phyloP scores from a whole-genome alignment of 2,113 vertebrate species.

The Phoenicopterus ruber region DNA sequence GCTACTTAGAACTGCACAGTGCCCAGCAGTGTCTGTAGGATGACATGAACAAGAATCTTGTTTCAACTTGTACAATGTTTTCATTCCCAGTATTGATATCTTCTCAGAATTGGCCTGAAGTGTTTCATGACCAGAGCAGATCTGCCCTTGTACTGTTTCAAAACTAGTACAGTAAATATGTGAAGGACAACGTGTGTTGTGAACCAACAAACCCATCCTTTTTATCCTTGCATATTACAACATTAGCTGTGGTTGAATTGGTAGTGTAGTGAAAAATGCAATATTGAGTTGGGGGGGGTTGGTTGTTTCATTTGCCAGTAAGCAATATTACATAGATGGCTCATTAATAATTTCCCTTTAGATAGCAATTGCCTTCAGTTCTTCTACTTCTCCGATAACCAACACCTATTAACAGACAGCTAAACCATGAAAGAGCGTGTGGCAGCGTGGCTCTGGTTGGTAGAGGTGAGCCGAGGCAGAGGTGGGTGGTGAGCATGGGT shows the following conservation, averaged over 20 bases:
- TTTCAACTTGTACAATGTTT: neutral
- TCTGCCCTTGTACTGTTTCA: neutral
- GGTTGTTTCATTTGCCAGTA: neutral
- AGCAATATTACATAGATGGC: neutral
- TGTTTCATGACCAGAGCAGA: neutral
- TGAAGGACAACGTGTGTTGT: neutral
- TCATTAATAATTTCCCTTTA: neutral
- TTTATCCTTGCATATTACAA: neutral
- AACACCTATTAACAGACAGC: neutral
- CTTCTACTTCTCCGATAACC: neutral
- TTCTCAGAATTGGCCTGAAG: neutral
- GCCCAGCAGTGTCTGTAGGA: neutral
- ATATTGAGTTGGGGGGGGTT: neutral
- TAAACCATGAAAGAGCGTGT: accelerated
- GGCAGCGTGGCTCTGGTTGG: neutral
- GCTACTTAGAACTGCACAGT: neutral
- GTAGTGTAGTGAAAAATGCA: accelerated
- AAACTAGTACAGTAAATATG: neutral
- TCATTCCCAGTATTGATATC: neutral
- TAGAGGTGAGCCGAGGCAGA: neutral
- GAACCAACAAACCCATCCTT: neutral
- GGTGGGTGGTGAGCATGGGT: neutral
- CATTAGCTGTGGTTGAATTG: neutral
- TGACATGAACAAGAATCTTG: neutral
- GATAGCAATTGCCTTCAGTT: neutral